These are phyloP conservation scores for Clarias pachynema DNA, from an alignment of 2,797 vertebrate species.

Conservation along the genomic window DNA sequence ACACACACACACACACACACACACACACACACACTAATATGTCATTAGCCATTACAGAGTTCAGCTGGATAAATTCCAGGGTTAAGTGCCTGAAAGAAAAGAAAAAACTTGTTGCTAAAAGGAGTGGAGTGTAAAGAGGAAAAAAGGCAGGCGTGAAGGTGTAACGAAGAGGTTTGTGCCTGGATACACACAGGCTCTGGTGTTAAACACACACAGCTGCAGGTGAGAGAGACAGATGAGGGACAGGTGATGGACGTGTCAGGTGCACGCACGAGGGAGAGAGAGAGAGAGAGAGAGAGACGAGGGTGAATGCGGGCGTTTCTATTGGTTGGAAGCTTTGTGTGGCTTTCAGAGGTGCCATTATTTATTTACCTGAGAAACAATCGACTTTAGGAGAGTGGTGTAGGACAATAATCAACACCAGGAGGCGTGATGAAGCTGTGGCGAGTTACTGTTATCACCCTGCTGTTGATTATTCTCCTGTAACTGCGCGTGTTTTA, in stretches of 20 bases:
- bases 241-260: not conserved
- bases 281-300: too few relatives aligned
- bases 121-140: not conserved
- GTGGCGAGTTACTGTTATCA: not conserved
- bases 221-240: not conserved
- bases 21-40: not conserved
- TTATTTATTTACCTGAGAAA: not conserved
- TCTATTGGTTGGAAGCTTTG: not conserved
- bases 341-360: not conserved
- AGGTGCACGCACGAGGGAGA: not conserved
- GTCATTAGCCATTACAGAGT: not conserved
- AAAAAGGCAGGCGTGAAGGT: not conserved
- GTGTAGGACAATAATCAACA: not conserved
- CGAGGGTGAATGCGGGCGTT: not conserved
- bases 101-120: not conserved
- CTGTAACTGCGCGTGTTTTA: not conserved
- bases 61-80: not conserved
- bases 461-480: not conserved
- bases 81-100: not conserved
- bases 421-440: not conserved
- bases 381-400: too few relatives aligned
- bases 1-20: not conserved
- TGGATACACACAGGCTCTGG: too few relatives aligned
- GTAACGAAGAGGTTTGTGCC: not conserved
- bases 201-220: constrained; percentile 9